These are phyloP conservation scores for Yponomeuta plumbellus DNA, from an alignment of 2,888 invertebrate genomes.

Conservation along the genomic window DNA sequence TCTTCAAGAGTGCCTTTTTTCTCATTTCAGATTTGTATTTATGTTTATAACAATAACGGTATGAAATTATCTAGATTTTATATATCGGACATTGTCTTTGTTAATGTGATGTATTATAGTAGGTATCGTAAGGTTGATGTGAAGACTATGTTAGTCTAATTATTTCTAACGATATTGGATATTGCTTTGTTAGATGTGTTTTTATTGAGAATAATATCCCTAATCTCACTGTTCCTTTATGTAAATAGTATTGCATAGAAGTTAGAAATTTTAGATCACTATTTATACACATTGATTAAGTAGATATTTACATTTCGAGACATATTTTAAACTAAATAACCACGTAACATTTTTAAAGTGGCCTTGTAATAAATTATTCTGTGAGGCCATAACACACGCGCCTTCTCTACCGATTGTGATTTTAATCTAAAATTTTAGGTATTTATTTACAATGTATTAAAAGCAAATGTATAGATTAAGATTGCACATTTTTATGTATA, in stretches of 20 bases:
- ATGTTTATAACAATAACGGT: neutral
- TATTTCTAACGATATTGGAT: neutral
- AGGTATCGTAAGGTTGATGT: neutral
- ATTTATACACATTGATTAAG: slow-evolving; percentile 10
- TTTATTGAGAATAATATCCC: neutral
- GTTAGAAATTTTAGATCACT: slow-evolving; percentile 8
- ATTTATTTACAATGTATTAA: slow-evolving; percentile 17
- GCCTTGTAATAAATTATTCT: neutral
- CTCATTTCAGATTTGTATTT: neutral
- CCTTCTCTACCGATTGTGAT: slow-evolving; percentile 14
- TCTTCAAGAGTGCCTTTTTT: neutral
- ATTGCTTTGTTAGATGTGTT: slow-evolving; percentile 3
- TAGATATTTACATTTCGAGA: neutral
- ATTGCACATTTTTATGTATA: slow-evolving; percentile 36
- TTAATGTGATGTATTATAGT: slow-evolving; percentile 6
- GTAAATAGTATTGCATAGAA: slow-evolving; percentile 7
- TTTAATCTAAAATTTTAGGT: slow-evolving; percentile 10
- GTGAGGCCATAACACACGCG: slow-evolving; percentile 11
- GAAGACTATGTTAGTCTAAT: slow-evolving; percentile 8
- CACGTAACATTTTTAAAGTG: neutral
- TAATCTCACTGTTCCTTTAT: slow-evolving; percentile 10
- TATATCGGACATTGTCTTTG: neutral
- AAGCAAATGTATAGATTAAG: slow-evolving; percentile 18
- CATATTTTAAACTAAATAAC: neutral
- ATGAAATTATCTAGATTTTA: neutral